Base-by-base conservation (phyloP, 92 coral and sea anemone species). In the Pocillopora grandis region DNA sequence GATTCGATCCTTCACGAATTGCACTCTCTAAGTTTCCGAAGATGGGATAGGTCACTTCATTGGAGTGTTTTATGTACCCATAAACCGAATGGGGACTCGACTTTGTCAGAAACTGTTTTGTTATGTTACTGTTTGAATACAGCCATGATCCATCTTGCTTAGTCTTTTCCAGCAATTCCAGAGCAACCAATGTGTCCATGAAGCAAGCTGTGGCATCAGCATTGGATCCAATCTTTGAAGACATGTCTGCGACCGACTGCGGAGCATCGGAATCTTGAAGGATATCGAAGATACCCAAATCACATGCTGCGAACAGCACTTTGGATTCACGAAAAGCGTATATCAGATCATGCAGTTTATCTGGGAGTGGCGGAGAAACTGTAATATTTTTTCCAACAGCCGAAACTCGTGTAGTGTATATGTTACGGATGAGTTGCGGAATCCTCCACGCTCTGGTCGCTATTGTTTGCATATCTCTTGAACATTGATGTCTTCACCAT, bases 21-120 rank as follows among this genome's bases (percentile, higher is more conserved):
- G 94, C 96, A 62, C 83, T 82, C 27, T 83, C 78, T 18, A 93
- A 76, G 21, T 88, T 83, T 20, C 89, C 86, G 58, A 93, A 86
- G 5, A 93, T 80, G 1, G 82, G 90, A 58, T 84, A 91, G 17
- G 85, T 58, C 52, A 80, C 81, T 58, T 60, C 79, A 61, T 82
- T 79, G n/a, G 91, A 87, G 78, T 83, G 87, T 15, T 52, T 66
- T 73, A 87, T 84, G 68, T 80, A 87, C 42, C 72, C 78, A 60
- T 48, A 58, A 19, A 90, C 63, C 0, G 91, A 87, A 48, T 88
- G 60, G 1, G 84, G 90, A 33, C 94, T 89, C 13, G 80, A 62
- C 20, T 67, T 77, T 61, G 88, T 79, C 36, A 91, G 83, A 71
- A 80, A 89, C 57, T 81, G 83, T 71, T 74, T 71, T 10, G 94